A percentile compares a stretch with the other conserved stretches of the same genome.
These are phyloP conservation scores for Melierax canorus DNA, from an alignment of 2,113 vertebrate genomes.

Conservation along the genomic window DNA sequence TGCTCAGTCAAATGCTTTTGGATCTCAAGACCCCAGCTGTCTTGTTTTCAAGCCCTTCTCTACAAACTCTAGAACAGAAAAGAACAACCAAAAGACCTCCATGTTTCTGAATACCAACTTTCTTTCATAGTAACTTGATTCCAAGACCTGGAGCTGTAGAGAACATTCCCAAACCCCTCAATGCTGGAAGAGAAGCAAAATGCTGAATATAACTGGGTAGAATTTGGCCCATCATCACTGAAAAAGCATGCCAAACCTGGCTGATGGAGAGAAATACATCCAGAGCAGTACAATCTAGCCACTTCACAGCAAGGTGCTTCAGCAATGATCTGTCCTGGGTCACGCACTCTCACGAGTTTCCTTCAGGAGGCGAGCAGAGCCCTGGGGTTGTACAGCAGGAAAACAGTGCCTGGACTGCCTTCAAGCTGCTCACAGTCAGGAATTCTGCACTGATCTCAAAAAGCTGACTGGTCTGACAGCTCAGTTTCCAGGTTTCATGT, in stretches of 20 bases:
- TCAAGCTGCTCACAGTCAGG: constrained; percentile 50
- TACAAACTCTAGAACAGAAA: not conserved
- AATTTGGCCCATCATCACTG: not conserved
- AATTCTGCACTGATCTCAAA: constrained; percentile 36
- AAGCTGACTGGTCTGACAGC: constrained; percentile 14
- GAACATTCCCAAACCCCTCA: not conserved
- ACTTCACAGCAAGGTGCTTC: constrained; percentile 12
- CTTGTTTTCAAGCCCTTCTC: not conserved
- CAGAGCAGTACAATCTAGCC: not conserved
- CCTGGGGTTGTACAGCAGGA: constrained; percentile 30
- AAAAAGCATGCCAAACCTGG: not conserved
- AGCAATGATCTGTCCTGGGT: constrained; percentile 24
- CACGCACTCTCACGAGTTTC: constrained; percentile 8
- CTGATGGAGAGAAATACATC: not conserved
- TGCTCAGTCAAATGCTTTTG: not conserved
- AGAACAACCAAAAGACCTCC: not conserved
- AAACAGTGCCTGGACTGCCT: not conserved
- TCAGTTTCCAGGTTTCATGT: constrained; percentile 50
- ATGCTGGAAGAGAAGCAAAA: not conserved
- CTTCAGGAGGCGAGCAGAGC: constrained; percentile 29
- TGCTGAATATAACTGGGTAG: not conserved
- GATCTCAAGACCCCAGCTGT: not conserved
- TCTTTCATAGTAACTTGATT: not conserved
- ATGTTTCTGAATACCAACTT: not conserved
- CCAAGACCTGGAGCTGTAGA: not conserved